Conservation (phyloP, 1,140 invertebrate species). For the Drosophila takahashii region DNA sequence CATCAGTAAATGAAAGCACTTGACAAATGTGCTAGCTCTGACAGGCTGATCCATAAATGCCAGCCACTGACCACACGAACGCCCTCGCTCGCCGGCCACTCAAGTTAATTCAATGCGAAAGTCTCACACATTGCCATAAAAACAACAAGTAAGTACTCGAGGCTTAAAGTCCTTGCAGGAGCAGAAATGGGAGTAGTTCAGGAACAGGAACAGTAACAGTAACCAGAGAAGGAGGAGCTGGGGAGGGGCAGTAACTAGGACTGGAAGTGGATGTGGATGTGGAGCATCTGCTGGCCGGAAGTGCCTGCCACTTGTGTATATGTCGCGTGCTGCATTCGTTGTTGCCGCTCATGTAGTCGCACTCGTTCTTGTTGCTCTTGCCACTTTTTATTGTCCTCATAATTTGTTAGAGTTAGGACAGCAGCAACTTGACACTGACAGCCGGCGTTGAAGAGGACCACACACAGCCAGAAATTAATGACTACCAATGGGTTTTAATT, state of each 20-base stretch:
- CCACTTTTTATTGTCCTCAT: constrained; percentile 68
- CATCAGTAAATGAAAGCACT: constrained; percentile 58
- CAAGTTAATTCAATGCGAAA: constrained; percentile 72
- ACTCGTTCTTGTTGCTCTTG: constrained; percentile 30
- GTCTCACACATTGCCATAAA: constrained; percentile 52
- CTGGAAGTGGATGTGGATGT: constrained; percentile 26
- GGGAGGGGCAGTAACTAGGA: constrained; percentile 10
- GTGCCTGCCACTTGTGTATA: constrained; percentile 56
- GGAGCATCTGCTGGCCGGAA: constrained; percentile 53
- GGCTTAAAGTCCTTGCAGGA: constrained; percentile 14
- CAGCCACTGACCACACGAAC: constrained; percentile 57
- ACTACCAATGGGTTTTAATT: not conserved
- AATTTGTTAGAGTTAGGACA: constrained; percentile 66
- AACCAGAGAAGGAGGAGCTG: constrained; percentile 23
- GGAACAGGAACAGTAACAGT: constrained; percentile 5
- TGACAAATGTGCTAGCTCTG: constrained; percentile 48
- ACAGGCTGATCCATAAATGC: constrained; percentile 70
- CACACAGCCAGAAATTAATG: not conserved
- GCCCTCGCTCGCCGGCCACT: constrained; percentile 40
- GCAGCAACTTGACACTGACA: constrained; percentile 51
- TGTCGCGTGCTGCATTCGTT: constrained; percentile 53
- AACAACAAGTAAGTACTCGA: constrained; percentile 40
- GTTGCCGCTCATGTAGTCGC: constrained; percentile 36
- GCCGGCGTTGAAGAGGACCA: constrained; percentile 10
- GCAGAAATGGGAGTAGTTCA: constrained; percentile 1